These are phyloP conservation scores for Eupithecia pulchellata DNA, from an alignment of 2,888 invertebrate genomes.

Conservation along the genomic window DNA sequence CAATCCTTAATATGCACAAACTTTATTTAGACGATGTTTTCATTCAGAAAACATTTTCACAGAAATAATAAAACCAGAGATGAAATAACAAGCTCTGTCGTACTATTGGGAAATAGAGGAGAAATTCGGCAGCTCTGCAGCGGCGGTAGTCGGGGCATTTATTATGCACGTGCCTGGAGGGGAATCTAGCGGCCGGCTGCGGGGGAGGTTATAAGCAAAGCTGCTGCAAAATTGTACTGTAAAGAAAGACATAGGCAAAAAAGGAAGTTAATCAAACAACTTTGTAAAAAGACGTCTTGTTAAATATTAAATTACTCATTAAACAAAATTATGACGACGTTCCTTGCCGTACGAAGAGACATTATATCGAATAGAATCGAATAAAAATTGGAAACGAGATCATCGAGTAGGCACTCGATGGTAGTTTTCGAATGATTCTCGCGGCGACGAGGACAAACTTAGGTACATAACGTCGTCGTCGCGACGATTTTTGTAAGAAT, in stretches of 20 bases:
- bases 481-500: too few relatives aligned
- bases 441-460: too few relatives aligned
- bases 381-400: too few relatives aligned
- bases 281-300: too few relatives aligned
- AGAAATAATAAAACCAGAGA: slow-evolving; percentile 27
- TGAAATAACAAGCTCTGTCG: slow-evolving; percentile 39
- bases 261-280: too few relatives aligned
- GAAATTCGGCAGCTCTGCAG: slow-evolving; percentile 61
- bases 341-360: too few relatives aligned
- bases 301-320: not conserved
- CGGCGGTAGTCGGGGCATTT: slow-evolving; percentile 67
- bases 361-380: too few relatives aligned
- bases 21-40: not conserved
- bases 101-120: slow-evolving; percentile 61
- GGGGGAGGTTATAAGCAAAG: slow-evolving; percentile 35
- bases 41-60: not conserved
- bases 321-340: too few relatives aligned
- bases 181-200: slow-evolving; percentile 57
- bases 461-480: too few relatives aligned
- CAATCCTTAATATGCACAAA: not conserved
- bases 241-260: too few relatives aligned
- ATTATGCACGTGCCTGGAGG: slow-evolving; percentile 72
- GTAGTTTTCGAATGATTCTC: too few relatives aligned
- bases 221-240: slow-evolving; percentile 19
- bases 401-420: too few relatives aligned